Evolutionary conservation across 2,113 vertebrate species (phyloP).

Genomic region (Pseudorhombus dupliciocellatus): DNA sequence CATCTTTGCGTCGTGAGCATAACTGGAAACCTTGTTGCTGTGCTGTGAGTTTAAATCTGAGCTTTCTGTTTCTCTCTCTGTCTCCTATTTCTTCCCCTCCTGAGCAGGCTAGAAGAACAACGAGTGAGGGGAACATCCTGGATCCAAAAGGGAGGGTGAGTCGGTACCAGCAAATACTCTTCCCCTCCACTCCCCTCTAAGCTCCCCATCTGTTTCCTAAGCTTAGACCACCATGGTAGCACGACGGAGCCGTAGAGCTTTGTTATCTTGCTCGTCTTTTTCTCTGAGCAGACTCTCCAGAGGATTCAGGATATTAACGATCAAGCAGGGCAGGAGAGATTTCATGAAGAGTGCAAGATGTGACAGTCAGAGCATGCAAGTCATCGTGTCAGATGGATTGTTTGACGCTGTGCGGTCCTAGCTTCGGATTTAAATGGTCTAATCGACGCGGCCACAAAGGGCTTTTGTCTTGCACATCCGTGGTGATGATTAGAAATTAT

Average conservation of each 20-base stretch:
- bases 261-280: conserved; percentile 45
- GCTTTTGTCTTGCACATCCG: conserved; percentile 35
- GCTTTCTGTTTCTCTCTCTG: conserved; percentile 48
- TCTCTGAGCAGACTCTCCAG: conserved; percentile 18
- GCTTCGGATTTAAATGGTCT: conserved; percentile 32
- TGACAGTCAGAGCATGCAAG: conserved; percentile 35
- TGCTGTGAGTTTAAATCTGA: conserved; percentile 67
- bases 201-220: conserved; percentile 63
- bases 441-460: conserved; percentile 14
- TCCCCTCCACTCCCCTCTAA: conserved; percentile 59
- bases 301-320: conserved; percentile 7
- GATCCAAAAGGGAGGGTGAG: conserved; percentile 71
- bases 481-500: conserved; percentile 21
- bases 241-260: conserved; percentile 43
- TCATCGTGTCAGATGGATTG: conserved; percentile 43
- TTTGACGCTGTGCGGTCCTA: conserved; percentile 37
- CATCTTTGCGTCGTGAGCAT: conserved; percentile 1
- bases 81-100: conserved; percentile 45
- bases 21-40: conserved; percentile 24
- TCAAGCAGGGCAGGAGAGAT: conserved; percentile 11
- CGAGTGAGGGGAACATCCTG: conserved; percentile 47
- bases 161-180: conserved; percentile 52
- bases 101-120: conserved; percentile 54
- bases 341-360: conserved; percentile 30
- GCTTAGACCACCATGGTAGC: conserved; percentile 66